These are phyloP conservation scores for Penaeus japonicus DNA, from an alignment of 1,140 invertebrate species.

Conservation along the genomic window DNA sequence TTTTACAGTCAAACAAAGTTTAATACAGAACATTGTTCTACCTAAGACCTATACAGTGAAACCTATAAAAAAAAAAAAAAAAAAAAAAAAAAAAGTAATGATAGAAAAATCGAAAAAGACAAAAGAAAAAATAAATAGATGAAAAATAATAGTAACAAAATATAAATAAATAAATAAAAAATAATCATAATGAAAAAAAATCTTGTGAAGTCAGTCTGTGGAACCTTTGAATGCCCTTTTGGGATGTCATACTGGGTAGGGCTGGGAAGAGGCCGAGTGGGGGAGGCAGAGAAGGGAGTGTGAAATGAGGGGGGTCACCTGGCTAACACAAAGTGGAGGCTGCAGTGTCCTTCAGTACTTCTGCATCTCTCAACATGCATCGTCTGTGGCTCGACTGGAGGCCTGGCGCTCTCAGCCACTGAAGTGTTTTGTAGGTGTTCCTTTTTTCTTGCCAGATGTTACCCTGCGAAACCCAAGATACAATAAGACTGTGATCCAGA, in stretches of 20 bases:
- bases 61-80: not conserved
- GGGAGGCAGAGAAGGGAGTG: slow-evolving; percentile 25
- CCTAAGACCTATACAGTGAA: no score
- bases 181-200: slow-evolving; percentile 22
- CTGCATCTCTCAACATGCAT: no score
- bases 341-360: not conserved
- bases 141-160: slow-evolving; percentile 22
- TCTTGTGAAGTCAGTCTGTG: slow-evolving; percentile 1
- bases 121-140: slow-evolving; percentile 8
- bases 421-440: not conserved
- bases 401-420: not conserved
- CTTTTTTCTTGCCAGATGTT: not conserved
- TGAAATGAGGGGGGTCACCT: slow-evolving; percentile 46
- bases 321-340: slow-evolving; percentile 42
- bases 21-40: no score
- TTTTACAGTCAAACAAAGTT: no score
- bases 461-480: slow-evolving; percentile 23
- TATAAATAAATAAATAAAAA: slow-evolving; percentile 14
- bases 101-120: slow-evolving; percentile 2
- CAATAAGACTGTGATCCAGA: not conserved
- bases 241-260: slow-evolving; percentile 30
- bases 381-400: not conserved
- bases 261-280: slow-evolving; percentile 29
- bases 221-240: slow-evolving; percentile 35
- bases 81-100: slow-evolving; percentile 18